Evolutionary conservation across 1,140 invertebrate species (phyloP).

Genomic region (Apis florea): DNA sequence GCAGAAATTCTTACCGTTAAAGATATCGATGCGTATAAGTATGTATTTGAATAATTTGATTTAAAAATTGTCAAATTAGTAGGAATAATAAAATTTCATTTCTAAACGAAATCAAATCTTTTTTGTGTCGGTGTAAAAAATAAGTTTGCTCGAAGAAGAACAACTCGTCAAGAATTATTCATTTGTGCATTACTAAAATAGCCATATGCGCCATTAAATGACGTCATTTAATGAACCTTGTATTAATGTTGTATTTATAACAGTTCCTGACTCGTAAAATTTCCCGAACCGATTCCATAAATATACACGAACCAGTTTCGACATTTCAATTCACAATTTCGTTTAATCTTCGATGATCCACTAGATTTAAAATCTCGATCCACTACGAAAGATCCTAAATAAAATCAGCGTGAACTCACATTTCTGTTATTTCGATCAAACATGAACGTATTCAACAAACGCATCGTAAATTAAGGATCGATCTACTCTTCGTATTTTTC

Average conservation of each 20-base stretch:
- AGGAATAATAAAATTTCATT: background rate
- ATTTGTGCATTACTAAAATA: constrained; percentile 63
- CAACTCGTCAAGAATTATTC: background rate
- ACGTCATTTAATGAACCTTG: constrained; percentile 72
- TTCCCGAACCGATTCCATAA: constrained; percentile 61
- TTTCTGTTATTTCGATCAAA: background rate
- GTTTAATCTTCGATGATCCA: background rate
- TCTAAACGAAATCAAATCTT: background rate
- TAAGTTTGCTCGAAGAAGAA: background rate
- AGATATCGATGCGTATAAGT: no score
- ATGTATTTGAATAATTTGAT: no score
- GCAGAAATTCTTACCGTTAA: background rate
- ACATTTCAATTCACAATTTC: background rate
- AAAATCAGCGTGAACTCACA: background rate
- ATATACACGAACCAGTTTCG: constrained; percentile 60
- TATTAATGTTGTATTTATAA: constrained; percentile 71
- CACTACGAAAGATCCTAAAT: background rate
- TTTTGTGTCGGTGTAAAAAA: constrained; percentile 21
- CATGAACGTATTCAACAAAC: background rate
- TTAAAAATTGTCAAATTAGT: no score
- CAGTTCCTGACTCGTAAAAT: constrained; percentile 62
- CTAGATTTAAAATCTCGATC: no score
- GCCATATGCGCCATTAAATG: constrained; percentile 60
- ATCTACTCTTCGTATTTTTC: no score
- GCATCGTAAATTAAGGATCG: background rate